These are phyloP conservation scores for Pseudobourletiella spinata DNA, from an alignment of 1,140 invertebrate species.

Conservation along the genomic window DNA sequence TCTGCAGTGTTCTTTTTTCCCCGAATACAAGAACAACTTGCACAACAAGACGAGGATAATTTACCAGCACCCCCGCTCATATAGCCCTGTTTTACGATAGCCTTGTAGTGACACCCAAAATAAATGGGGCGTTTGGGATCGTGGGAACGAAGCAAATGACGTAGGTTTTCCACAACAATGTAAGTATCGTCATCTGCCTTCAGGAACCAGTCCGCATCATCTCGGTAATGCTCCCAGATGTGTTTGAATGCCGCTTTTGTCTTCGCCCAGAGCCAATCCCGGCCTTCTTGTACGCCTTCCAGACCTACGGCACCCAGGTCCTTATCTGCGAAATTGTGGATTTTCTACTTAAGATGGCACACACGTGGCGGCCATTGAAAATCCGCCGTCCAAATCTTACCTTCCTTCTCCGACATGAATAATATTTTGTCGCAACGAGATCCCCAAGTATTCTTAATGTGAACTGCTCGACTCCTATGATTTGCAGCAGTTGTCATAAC, in stretches of 20 bases:
- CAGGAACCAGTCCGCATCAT: too few species aligned
- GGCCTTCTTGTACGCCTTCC: slow-evolving; percentile 14
- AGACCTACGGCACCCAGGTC: slow-evolving; percentile 39
- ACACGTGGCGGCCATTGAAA: too few species aligned
- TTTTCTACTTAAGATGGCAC: background rate
- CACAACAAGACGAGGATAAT: too few species aligned
- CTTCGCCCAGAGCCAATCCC: slow-evolving; percentile 35
- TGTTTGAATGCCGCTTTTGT: slow-evolving; percentile 33
- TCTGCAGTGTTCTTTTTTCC: too few species aligned
- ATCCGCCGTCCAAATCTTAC: slow-evolving; percentile 7
- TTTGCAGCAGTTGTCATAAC: slow-evolving; percentile 27
- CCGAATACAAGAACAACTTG: too few species aligned
- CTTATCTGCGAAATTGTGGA: slow-evolving; percentile 37
- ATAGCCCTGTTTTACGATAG: slow-evolving; percentile 39
- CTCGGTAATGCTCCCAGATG: slow-evolving; percentile 27
- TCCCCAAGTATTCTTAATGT: slow-evolving; percentile 40
- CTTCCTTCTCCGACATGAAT: slow-evolving; percentile 31
- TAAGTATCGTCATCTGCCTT: too few species aligned
- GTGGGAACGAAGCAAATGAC: slow-evolving; percentile 37
- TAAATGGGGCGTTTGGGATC: slow-evolving; percentile 29
- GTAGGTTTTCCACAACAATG: slow-evolving; percentile 40
- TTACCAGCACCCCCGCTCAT: slow-evolving; percentile 38
- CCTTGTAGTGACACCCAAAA: slow-evolving; percentile 37
- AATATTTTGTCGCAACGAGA: slow-evolving; percentile 40
- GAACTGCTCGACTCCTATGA: slow-evolving; percentile 13